Evolutionary conservation across 2,113 vertebrate genomes (phyloP).

Genomic region (Diphyllodes magnificus): DNA sequence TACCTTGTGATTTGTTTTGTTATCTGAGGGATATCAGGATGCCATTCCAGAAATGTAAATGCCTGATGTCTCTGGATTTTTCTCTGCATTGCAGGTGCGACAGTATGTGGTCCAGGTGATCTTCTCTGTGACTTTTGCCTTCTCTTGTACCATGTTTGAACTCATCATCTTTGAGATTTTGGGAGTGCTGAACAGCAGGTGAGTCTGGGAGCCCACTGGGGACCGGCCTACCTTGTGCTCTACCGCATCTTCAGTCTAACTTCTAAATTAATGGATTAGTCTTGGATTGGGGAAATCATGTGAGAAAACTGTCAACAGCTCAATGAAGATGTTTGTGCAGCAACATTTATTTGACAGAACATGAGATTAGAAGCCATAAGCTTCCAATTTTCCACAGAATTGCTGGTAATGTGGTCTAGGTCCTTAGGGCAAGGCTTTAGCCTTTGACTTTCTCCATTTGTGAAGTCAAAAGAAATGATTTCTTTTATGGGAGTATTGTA

Average conservation of each 20-base stretch:
- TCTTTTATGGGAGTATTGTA: background rate
- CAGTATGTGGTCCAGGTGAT: conserved; percentile 96
- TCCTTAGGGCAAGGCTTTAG: background rate
- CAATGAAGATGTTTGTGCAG: background rate
- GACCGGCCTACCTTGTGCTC: background rate
- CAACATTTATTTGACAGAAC: background rate
- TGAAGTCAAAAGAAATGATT: background rate
- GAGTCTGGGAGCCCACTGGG: conserved; percentile 13
- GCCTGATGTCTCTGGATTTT: background rate
- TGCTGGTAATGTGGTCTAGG: background rate
- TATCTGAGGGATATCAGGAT: background rate
- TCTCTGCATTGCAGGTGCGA: conserved; percentile 76
- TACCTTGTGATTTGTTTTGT: background rate
- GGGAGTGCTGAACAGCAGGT: conserved; percentile 92
- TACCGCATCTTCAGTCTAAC: background rate
- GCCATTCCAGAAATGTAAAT: background rate
- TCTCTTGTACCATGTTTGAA: conserved; percentile 99
- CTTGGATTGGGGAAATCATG: background rate
- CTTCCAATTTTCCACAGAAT: background rate
- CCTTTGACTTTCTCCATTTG: background rate
- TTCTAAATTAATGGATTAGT: background rate
- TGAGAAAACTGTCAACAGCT: background rate
- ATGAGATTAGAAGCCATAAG: background rate
- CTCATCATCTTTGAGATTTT: conserved; percentile 99
- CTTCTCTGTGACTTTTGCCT: conserved; percentile 96